Base-by-base conservation (phyloP, 2,888 invertebrate genomes). In the Pegoplata infirma region DNA sequence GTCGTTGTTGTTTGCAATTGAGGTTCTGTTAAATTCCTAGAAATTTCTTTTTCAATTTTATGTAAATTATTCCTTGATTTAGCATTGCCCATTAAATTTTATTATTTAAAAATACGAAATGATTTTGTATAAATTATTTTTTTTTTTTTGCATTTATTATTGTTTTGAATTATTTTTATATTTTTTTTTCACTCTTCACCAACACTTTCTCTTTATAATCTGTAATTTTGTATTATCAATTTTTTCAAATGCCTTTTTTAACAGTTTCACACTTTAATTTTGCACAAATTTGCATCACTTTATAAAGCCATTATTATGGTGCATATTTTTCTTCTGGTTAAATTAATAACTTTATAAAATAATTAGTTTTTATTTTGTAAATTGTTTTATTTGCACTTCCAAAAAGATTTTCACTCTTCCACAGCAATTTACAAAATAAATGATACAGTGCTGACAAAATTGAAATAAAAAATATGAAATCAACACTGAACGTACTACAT, bases 21-120 rank as follows among this genome's bases (percentile, higher is more conserved):
- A 36, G 64, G 47, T 32, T 67, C 32, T 44, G 17, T 64, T 46
- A 63, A 58, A 71, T 56, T 79, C 71, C 75, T 58, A 19, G 56
- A 63, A 67, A 23, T 51, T 72, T 64, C 58, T 36, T 67, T 53
- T 17, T 68, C 40, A 56, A 63, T 16, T 63, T 56, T 32, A 36
- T 17, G 36, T n/a, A 46, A 32, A 69, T 76, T 47, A 82, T 82
- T 83, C 17, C 74, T 75, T 51, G 81, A 78, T 76, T 81, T 82
- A 76, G 66, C 82, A 78, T 82, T 83, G 83, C 84, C 84, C 84
- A 85, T 85, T 83, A 84, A 85, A 76, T 76, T 63, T 2, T 56
- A 55, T 59, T 64, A 55, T 68, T 63, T 61, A 56, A 40, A 4
- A 44, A 63, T 14, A 36, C 59, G 8, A 46, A 44, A 21, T 46